Percentiles rank a stretch among this genome's conserved stretches.
Conservation (phyloP, 1,140 invertebrate species). For the Drosophila bocqueti region DNA sequence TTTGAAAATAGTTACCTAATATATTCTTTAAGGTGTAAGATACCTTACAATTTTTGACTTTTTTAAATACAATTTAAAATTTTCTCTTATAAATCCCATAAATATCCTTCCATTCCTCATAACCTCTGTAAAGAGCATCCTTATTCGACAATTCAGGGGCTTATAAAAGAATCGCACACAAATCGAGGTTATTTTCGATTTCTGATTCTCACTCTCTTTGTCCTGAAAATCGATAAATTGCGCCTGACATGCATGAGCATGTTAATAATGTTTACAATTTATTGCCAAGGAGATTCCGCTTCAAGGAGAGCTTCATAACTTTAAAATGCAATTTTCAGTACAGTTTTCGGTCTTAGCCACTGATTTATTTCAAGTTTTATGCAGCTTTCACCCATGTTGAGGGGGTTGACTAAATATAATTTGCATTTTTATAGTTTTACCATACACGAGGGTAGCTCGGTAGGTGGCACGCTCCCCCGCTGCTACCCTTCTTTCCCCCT, state of each 20-base stretch:
- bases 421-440: conserved; percentile 22
- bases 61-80: background rate
- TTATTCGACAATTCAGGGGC: background rate
- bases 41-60: background rate
- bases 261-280: background rate
- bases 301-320: background rate
- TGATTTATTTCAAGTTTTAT: conserved; percentile 10
- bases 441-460: conserved; percentile 11
- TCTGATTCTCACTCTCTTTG: background rate
- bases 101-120: background rate
- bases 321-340: background rate
- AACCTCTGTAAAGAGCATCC: background rate
- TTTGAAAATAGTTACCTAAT: too few relatives aligned
- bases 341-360: background rate
- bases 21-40: background rate
- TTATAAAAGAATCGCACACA: background rate
- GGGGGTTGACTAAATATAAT: conserved; percentile 29
- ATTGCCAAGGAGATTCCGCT: background rate
- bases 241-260: background rate
- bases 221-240: background rate
- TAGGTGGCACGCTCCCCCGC: conserved; percentile 2
- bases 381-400: conserved; percentile 18
- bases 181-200: background rate
- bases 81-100: too few relatives aligned
- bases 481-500: background rate